Percentiles rank a stretch among this genome's conserved stretches.
These are phyloP conservation scores for Lasioglossum albipes DNA, from an alignment of 1,140 invertebrate genomes.

Conservation along the genomic window DNA sequence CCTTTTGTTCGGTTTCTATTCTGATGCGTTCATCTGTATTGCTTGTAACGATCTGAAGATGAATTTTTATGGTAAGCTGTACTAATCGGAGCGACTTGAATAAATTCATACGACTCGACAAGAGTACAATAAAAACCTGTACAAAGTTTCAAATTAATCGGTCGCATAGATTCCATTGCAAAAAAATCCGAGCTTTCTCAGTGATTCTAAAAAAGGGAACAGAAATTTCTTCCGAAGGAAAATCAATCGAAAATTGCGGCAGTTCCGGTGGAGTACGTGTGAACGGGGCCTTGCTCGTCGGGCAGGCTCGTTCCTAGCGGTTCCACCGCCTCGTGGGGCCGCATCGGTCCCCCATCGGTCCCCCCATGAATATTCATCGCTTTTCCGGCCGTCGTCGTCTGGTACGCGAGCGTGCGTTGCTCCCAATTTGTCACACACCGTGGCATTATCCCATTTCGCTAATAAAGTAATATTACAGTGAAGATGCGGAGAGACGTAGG, in stretches of 20 bases:
- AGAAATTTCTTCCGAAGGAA: background rate
- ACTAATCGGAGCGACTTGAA: too few relatives aligned
- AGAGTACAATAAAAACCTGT: too few relatives aligned
- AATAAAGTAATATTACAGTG: slow-evolving; percentile 76
- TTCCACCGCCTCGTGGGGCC: slow-evolving; percentile 57
- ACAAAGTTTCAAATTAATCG: too few relatives aligned
- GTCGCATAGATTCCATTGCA: too few relatives aligned
- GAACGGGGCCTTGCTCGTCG: slow-evolving; percentile 53
- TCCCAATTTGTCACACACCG: slow-evolving; percentile 80
- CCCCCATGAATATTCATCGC: slow-evolving; percentile 77
- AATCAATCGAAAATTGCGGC: background rate
- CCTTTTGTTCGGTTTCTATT: too few relatives aligned
- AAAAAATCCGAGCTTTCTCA: too few relatives aligned
- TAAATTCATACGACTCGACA: too few relatives aligned
- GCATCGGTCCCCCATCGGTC: background rate
- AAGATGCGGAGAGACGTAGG: slow-evolving; percentile 32
- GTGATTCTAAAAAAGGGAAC: too few relatives aligned
- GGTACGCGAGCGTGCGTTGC: slow-evolving; percentile 74
- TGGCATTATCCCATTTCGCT: slow-evolving; percentile 79
- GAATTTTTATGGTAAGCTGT: too few relatives aligned
- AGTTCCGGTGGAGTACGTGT: slow-evolving; percentile 49
- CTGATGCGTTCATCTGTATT: too few relatives aligned
- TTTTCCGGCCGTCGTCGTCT: slow-evolving; percentile 68
- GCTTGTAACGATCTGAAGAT: too few relatives aligned
- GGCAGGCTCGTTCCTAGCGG: slow-evolving; percentile 28